A percentile compares a stretch with the other conserved stretches of the same genome.
Evolutionary conservation across 2,113 vertebrate species (phyloP).

Genomic region (Lophura nycthemera): DNA sequence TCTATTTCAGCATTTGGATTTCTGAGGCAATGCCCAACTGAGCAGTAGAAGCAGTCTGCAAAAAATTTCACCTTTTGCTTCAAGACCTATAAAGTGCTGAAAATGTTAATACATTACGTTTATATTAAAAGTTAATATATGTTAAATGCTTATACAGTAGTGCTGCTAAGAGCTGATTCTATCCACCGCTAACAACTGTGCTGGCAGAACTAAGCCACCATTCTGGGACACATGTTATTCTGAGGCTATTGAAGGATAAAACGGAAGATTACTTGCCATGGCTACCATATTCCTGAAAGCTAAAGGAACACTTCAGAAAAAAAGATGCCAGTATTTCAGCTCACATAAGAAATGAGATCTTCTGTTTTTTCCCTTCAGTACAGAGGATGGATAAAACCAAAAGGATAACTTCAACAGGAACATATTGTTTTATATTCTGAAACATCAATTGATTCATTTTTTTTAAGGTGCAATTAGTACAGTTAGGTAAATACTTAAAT

Average conservation of each 20-base stretch:
- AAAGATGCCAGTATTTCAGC: not conserved
- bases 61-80: not conserved
- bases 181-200: not conserved
- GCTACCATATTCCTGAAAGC: not conserved
- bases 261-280: constrained; percentile 24
- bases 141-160: not conserved
- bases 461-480: not conserved
- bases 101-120: not conserved
- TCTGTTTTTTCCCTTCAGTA: not conserved
- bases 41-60: not conserved
- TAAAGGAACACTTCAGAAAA: not conserved
- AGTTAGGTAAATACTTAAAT: not conserved
- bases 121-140: not conserved
- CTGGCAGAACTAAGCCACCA: not conserved
- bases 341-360: not conserved
- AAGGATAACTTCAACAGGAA: not conserved
- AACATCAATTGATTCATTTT: not conserved
- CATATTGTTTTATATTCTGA: not conserved
- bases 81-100: not conserved
- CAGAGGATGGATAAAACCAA: not conserved
- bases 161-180: not conserved
- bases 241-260: not conserved
- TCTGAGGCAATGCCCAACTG: not conserved
- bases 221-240: not conserved
- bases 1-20: not conserved